Conservation (phyloP, 92 coral and sea anemone species). For the Muricea muricata region DNA sequence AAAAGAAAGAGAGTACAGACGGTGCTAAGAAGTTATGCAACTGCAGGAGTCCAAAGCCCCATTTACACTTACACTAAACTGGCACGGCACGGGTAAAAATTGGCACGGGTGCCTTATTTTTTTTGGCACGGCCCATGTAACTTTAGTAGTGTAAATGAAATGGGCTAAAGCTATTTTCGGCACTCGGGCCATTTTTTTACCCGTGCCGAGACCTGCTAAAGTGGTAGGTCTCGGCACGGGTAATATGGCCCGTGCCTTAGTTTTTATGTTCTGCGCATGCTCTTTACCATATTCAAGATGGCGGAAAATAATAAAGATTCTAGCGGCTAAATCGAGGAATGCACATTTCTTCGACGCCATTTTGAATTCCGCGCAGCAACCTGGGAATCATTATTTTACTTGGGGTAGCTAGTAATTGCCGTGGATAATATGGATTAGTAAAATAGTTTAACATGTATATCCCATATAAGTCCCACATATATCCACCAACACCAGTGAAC, state of each 20-base stretch:
- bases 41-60: too few relatives aligned
- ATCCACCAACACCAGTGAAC: too few relatives aligned
- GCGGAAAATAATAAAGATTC: not conserved
- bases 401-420: too few relatives aligned
- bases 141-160: not conserved
- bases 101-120: constrained; percentile 1
- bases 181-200: not conserved
- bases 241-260: not conserved
- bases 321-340: too few relatives aligned
- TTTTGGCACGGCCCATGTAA: not conserved
- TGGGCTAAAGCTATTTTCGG: not conserved
- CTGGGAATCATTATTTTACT: too few relatives aligned
- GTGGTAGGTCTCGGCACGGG: constrained; percentile 16
- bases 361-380: too few relatives aligned
- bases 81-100: constrained; percentile 17
- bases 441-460: too few relatives aligned
- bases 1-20: too few relatives aligned
- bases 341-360: too few relatives aligned
- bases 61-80: constrained; percentile 1
- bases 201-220: constrained; percentile 20
- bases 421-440: too few relatives aligned
- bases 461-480: too few relatives aligned
- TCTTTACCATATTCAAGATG: constrained; percentile 2
- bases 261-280: constrained; percentile 8
- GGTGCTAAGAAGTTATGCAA: too few relatives aligned